phyloP scores from a whole-genome alignment of 2,113 vertebrate genomes.

The Ariopsis seemanni region DNA sequence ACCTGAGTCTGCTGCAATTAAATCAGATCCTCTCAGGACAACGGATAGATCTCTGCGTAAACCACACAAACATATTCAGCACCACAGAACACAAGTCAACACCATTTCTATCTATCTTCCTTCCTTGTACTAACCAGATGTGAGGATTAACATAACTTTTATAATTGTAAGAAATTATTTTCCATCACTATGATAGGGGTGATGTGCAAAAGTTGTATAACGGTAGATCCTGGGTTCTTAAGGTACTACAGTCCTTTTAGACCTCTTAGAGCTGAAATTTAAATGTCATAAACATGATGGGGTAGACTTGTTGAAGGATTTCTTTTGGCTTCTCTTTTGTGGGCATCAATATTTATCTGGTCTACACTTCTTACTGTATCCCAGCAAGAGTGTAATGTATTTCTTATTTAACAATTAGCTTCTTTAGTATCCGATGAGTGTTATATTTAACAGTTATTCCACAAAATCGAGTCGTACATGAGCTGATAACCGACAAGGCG shows the following conservation, averaged over 20 bases:
- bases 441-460: too few relatives aligned
- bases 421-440: background rate
- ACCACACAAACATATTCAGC: constrained; percentile 28
- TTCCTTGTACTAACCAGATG: background rate
- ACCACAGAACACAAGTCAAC: background rate
- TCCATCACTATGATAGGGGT: background rate
- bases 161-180: background rate
- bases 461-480: too few relatives aligned
- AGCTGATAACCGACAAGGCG: too few relatives aligned
- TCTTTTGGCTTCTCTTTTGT: background rate
- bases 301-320: background rate
- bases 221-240: background rate
- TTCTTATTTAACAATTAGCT: background rate
- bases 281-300: background rate
- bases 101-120: background rate
- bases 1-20: constrained; percentile 67
- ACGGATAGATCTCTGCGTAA: background rate
- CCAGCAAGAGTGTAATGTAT: background rate
- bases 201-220: background rate
- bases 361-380: background rate
- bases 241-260: background rate
- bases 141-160: background rate
- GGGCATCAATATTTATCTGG: background rate
- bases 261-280: background rate
- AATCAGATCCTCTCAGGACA: constrained; percentile 44